Percentiles rank a stretch among this genome's conserved stretches.
phyloP scores from a whole-genome alignment of 1,140 invertebrate species.

The Choristoneura fumiferana region DNA sequence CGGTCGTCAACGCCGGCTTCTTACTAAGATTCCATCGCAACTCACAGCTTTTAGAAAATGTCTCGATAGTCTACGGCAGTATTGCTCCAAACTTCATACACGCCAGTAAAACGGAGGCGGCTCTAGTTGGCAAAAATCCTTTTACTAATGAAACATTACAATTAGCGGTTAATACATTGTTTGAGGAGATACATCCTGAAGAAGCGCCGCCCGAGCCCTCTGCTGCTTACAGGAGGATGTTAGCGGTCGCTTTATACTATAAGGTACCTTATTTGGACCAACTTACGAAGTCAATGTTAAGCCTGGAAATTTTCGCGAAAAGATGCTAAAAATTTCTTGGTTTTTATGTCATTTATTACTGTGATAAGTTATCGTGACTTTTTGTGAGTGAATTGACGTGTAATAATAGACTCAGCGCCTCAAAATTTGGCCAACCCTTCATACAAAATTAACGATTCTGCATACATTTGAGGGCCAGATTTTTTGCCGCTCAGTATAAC shows the following conservation, averaged over 20 bases:
- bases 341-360: too few relatives aligned
- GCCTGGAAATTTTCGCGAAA: too few relatives aligned
- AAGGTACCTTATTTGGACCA: constrained; percentile 73
- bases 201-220: constrained; percentile 78
- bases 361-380: too few relatives aligned
- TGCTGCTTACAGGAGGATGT: constrained; percentile 79
- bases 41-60: constrained; percentile 27
- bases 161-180: constrained; percentile 76
- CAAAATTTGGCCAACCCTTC: too few relatives aligned
- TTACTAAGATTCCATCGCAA: not conserved
- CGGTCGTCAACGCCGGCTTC: constrained; percentile 84
- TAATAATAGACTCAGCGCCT: too few relatives aligned
- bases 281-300: too few relatives aligned
- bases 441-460: too few relatives aligned
- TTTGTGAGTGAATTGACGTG: too few relatives aligned
- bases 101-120: constrained; percentile 81
- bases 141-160: constrained; percentile 66
- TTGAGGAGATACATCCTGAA: constrained; percentile 81
- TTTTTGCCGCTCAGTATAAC: too few relatives aligned
- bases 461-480: too few relatives aligned
- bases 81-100: constrained; percentile 83
- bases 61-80: constrained; percentile 77
- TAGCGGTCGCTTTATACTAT: constrained; percentile 82
- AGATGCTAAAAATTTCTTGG: too few relatives aligned
- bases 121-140: constrained; percentile 74